Conservation (phyloP, 2,797 vertebrate genomes). For the Nannoperca australis region DNA sequence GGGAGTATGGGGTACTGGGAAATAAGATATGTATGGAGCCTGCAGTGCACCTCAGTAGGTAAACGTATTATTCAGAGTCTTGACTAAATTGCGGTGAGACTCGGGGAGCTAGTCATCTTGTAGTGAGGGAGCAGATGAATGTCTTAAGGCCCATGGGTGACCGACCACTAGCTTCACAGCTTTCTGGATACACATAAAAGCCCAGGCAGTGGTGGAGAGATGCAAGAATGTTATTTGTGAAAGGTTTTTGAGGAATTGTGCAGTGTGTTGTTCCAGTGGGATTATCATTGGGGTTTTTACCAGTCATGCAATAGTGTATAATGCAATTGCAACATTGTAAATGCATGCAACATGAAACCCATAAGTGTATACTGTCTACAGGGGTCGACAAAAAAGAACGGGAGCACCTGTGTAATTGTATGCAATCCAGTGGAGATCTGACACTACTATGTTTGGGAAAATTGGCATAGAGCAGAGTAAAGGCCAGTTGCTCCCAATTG, state of each 20-base stretch:
- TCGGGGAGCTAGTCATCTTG: slow-evolving; percentile 75
- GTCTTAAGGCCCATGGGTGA: slow-evolving; percentile 59
- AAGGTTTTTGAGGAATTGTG: slow-evolving; percentile 29
- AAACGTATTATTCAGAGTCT: slow-evolving; percentile 71
- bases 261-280: slow-evolving; percentile 22
- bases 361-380: neutral
- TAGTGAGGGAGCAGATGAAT: slow-evolving; percentile 67
- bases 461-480: neutral
- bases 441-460: neutral
- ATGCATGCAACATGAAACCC: slow-evolving; percentile 18
- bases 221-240: slow-evolving; percentile 24
- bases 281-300: slow-evolving; percentile 16
- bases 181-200: slow-evolving; percentile 34
- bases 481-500: slow-evolving; percentile 4
- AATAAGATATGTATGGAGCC: slow-evolving; percentile 71
- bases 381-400: neutral
- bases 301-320: neutral
- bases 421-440: neutral
- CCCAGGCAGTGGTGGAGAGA: slow-evolving; percentile 24
- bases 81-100: slow-evolving; percentile 80
- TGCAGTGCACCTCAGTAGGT: slow-evolving; percentile 61
- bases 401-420: neutral
- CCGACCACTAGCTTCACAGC: slow-evolving; percentile 55
- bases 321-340: slow-evolving; percentile 1
- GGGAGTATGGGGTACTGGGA: slow-evolving; percentile 70